These are phyloP conservation scores for Callipepla californica DNA, from an alignment of 2,113 vertebrate species.

Conservation along the genomic window DNA sequence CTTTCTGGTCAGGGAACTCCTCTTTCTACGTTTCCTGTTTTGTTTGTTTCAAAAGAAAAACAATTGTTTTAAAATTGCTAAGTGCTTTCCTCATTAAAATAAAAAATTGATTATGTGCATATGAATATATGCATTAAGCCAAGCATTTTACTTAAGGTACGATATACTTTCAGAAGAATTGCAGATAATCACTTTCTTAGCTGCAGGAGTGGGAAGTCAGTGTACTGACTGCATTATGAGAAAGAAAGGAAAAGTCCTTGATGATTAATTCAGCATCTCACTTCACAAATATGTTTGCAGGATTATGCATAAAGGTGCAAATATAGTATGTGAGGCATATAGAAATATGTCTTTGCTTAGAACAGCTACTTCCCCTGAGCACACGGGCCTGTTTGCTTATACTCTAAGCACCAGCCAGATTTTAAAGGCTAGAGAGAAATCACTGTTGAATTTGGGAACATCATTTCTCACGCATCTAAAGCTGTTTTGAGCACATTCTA, in stretches of 20 bases:
- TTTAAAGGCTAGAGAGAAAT: not conserved
- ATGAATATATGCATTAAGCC: not conserved
- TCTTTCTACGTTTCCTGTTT: not conserved
- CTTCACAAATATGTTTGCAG: not conserved
- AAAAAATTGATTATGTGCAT: too few species aligned
- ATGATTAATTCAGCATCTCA: not conserved
- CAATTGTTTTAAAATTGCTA: not conserved
- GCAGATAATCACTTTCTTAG: not conserved
- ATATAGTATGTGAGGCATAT: not conserved
- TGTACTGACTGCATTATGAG: not conserved
- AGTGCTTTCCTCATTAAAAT: not conserved
- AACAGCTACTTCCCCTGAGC: not conserved
- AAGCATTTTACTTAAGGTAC: not conserved
- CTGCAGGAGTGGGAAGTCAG: not conserved
- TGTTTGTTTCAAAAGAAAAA: not conserved
- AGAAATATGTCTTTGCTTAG: not conserved
- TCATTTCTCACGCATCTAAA: not conserved
- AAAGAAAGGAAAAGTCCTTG: not conserved
- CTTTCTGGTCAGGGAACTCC: not conserved
- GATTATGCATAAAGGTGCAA: not conserved
- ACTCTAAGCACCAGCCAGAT: not conserved
- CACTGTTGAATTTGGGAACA: not conserved
- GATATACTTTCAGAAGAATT: not conserved
- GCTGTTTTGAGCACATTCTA: not conserved
- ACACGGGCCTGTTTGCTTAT: rapidly evolving